A percentile compares a stretch with the other conserved stretches of the same genome.
These are phyloP conservation scores for Mandrillus leucophaeus DNA, from an alignment of 2,113 vertebrate species.

Conservation along the genomic window DNA sequence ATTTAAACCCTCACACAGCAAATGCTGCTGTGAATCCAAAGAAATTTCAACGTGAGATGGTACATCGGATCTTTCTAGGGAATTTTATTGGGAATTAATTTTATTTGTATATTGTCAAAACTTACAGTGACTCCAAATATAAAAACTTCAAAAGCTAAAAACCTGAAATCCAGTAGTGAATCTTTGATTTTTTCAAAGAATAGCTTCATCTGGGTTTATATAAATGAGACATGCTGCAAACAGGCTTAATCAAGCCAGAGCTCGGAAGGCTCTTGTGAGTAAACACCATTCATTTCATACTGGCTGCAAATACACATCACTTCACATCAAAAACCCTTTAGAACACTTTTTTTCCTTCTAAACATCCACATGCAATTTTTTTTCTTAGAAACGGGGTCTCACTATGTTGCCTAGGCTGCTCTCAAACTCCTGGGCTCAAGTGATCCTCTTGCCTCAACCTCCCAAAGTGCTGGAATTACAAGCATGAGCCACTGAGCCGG, in stretches of 20 bases:
- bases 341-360: background rate
- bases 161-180: background rate
- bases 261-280: background rate
- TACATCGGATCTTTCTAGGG: background rate
- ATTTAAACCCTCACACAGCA: background rate
- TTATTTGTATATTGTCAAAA: background rate
- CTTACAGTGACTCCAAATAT: background rate
- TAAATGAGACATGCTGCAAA: background rate
- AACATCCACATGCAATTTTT: background rate
- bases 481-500: too few relatives aligned
- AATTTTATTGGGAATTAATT: background rate
- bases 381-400: too few relatives aligned
- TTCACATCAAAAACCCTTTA: background rate
- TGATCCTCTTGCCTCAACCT: too few relatives aligned
- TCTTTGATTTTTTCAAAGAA: conserved; percentile 50
- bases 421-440: too few relatives aligned
- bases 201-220: conserved; percentile 35
- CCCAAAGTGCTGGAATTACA: too few relatives aligned
- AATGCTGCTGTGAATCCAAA: background rate
- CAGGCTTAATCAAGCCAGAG: background rate
- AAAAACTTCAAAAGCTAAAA: conserved; percentile 5
- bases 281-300: background rate
- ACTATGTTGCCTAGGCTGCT: too few relatives aligned
- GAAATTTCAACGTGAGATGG: background rate
- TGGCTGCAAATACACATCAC: conserved; percentile 1